A percentile compares a stretch with the other conserved stretches of the same genome.
These are phyloP conservation scores for Odontophorus gujanensis DNA, from an alignment of 2,113 vertebrate species.

Conservation along the genomic window DNA sequence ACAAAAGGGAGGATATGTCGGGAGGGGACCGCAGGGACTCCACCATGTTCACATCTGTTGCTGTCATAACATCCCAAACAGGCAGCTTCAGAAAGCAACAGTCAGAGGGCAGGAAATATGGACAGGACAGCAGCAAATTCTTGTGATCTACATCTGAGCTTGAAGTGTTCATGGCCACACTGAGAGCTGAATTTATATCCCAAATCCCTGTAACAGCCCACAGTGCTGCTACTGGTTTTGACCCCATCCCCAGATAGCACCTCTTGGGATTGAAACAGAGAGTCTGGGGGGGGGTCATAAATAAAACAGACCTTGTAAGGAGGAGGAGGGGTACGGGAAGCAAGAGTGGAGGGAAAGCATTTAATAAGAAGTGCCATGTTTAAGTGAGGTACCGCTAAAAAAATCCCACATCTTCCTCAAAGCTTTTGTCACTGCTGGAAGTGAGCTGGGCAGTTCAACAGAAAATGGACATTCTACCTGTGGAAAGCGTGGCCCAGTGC, in stretches of 20 bases:
- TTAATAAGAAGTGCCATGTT: not conserved
- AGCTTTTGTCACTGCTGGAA: not conserved
- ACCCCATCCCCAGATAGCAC: not conserved
- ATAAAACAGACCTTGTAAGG: not conserved
- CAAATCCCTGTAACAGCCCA: not conserved
- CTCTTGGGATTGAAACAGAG: not conserved
- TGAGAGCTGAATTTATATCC: constrained; percentile 52
- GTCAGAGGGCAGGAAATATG: not conserved
- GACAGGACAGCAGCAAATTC: not conserved
- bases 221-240: constrained; percentile 32
- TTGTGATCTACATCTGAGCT: not conserved
- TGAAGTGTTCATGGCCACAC: constrained; percentile 50
- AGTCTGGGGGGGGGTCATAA: not conserved
- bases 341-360: not conserved
- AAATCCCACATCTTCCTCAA: not conserved
- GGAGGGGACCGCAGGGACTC: not conserved
- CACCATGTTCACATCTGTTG: not conserved
- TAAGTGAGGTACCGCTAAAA: not conserved
- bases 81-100: not conserved
- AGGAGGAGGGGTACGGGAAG: not conserved
- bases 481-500: not conserved
- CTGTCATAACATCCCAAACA: not conserved
- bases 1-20: not conserved
- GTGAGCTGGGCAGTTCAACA: not conserved
- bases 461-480: not conserved